Percentiles rank a stretch among this genome's conserved stretches.
phyloP scores from a whole-genome alignment of 2,797 vertebrate species.

The Mus spretus region DNA sequence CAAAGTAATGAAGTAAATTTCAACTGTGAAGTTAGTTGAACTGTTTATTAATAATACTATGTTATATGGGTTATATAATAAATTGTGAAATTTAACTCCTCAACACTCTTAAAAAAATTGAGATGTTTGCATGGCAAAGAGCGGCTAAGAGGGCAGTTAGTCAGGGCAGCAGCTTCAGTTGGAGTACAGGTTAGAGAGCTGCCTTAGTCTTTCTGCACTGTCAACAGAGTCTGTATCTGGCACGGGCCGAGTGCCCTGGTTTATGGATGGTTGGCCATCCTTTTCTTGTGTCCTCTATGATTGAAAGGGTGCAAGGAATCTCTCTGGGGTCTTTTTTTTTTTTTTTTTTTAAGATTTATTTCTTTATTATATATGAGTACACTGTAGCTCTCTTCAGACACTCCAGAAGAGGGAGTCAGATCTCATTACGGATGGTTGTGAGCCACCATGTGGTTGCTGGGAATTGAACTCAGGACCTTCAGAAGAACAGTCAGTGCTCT shows the following conservation, averaged over 20 bases:
- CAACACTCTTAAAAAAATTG: not conserved
- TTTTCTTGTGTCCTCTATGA: not conserved
- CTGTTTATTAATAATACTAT: not conserved
- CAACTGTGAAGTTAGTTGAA: not conserved
- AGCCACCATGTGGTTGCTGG: too few species aligned
- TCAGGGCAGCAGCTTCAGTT: not conserved
- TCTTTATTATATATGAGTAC: too few species aligned
- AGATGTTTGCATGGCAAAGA: constrained; percentile 13
- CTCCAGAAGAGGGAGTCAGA: too few species aligned
- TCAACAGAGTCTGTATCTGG: not conserved
- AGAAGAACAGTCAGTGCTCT: too few species aligned
- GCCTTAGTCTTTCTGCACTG: not conserved
- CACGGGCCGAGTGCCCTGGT: not conserved
- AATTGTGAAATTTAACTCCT: not conserved
- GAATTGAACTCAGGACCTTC: too few species aligned
- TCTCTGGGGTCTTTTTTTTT: not conserved
- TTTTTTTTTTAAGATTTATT: too few species aligned
- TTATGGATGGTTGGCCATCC: not conserved
- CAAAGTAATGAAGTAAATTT: constrained; percentile 23
- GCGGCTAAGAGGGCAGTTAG: not conserved
- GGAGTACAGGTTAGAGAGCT: not conserved
- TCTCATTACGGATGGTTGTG: too few species aligned
- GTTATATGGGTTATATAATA: not conserved
- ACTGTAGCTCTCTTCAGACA: too few species aligned
- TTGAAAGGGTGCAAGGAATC: not conserved